Conservation (phyloP, 2,113 vertebrate genomes). For the Malurus alboscapulatus region DNA sequence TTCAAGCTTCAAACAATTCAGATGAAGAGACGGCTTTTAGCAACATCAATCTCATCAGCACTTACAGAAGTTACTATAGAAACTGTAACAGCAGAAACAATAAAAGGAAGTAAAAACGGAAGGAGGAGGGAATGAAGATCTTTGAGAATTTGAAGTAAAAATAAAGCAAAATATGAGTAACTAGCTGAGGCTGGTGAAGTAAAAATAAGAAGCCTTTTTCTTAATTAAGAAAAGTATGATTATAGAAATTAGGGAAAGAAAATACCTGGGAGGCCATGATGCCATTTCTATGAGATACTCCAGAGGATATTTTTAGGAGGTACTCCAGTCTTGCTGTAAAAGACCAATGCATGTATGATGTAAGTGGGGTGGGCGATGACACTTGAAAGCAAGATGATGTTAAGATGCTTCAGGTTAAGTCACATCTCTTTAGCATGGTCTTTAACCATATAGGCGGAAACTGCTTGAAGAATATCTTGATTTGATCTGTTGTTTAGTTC, state of each 20-base stretch:
- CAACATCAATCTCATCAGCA: slow-evolving; percentile 55
- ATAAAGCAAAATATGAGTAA: slow-evolving; percentile 4
- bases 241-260: not conserved
- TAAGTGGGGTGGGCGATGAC: not conserved
- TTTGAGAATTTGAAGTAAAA: slow-evolving; percentile 34
- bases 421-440: not conserved
- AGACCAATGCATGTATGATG: not conserved
- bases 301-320: not conserved
- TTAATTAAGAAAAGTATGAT: not conserved
- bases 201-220: not conserved
- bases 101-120: slow-evolving; percentile 54
- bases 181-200: not conserved
- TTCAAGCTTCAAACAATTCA: slow-evolving; percentile 1
- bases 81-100: slow-evolving; percentile 65
- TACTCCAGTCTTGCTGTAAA: not conserved
- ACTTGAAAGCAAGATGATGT: not conserved
- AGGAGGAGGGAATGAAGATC: not conserved
- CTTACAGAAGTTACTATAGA: slow-evolving; percentile 66
- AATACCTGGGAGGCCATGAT: not conserved
- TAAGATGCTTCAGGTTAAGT: not conserved
- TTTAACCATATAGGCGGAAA: not conserved
- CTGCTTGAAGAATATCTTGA: not conserved
- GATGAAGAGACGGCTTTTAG: slow-evolving; percentile 44
- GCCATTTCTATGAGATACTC: not conserved
- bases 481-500: slow-evolving; percentile 27